A percentile compares a stretch with the other conserved stretches of the same genome.
phyloP scores from a whole-genome alignment of 2,797 vertebrate species.

The Choloepus didactylus region DNA sequence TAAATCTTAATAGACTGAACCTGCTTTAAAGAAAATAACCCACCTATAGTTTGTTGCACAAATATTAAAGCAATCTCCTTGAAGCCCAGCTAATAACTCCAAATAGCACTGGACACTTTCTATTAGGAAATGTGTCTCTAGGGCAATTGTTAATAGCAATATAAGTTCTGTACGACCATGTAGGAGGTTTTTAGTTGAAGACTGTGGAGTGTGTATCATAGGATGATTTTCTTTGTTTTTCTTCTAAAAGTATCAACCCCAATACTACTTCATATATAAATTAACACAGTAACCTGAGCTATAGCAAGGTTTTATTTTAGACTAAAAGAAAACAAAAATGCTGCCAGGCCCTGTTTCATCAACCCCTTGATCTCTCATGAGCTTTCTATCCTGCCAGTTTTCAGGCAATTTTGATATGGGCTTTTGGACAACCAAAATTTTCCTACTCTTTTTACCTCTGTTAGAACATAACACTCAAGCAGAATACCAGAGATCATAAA shows the following conservation, averaged over 20 bases:
- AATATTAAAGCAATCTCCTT: background rate
- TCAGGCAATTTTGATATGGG: background rate
- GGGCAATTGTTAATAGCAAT: background rate
- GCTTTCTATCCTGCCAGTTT: background rate
- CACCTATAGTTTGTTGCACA: conserved; percentile 4
- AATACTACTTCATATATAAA: conserved; percentile 5
- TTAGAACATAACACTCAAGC: background rate
- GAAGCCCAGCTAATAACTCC: background rate
- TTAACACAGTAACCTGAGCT: background rate
- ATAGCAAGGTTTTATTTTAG: background rate
- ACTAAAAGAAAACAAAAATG: background rate
- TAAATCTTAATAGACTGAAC: background rate
- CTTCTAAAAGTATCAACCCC: conserved; percentile 23
- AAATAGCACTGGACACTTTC: background rate
- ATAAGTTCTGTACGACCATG: background rate
- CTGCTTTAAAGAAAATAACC: conserved; percentile 15
- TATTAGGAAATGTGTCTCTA: background rate
- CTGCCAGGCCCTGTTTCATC: background rate
- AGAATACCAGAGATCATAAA: background rate
- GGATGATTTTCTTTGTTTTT: background rate
- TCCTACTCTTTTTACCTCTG: background rate
- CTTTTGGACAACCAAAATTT: background rate
- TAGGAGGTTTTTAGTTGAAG: background rate
- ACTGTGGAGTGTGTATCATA: background rate
- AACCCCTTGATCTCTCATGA: background rate